Evolutionary conservation across 37 sponge, comb jelly and placozoan species (phyloP), one percentile per base, ranked within the genome.

Genomic region (Oopsacas minuta): DNA sequence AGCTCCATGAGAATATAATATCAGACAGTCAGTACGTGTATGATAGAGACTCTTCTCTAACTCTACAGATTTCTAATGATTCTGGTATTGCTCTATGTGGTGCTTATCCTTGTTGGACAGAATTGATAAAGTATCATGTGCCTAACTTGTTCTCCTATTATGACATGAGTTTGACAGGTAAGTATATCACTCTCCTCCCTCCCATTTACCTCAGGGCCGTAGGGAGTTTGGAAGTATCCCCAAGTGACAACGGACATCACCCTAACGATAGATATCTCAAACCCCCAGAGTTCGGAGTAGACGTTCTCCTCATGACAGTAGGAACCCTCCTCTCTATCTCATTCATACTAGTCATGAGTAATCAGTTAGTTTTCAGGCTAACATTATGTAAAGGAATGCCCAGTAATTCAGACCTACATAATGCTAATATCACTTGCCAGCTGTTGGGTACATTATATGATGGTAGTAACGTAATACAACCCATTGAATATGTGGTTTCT

Each of bases 171-270:
- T 34, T 61, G 30, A n/a, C 30, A 5, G 84, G 49, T 38, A 82
- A 89, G 53, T 93, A 90, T 38, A 85, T 93, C 36, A 88, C 91
- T 0, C 52, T 93, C 12, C 91, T 93, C 0, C 91, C 86, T 37
- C 93, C 93, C 34, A 90, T 93, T 38, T 86, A 82, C 36, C 84
- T 93, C 81, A 75, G 87, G 30, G 75, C 75, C 28, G 75, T 61
- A 5, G 75, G 75, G 1, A 61, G 30, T 12, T 3, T 7, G 30
- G 75, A 3, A 34, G 75, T 61, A 25, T 34, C 75, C 28, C 75
- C 75, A n/a, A 3, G 28, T 34, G 75, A 61, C 28, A n/a, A 25
- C 75, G 28, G 32, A 5, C 75, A 20, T 12, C 1, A 5, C 75
- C 32, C 28, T 3, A 10, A 61, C 30, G 75, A 25, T 3, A n/a